Evolutionary conservation across 2,113 vertebrate species (phyloP), one percentile per base, ranked within the genome.

Genomic region (Lepidothrix coronata): DNA sequence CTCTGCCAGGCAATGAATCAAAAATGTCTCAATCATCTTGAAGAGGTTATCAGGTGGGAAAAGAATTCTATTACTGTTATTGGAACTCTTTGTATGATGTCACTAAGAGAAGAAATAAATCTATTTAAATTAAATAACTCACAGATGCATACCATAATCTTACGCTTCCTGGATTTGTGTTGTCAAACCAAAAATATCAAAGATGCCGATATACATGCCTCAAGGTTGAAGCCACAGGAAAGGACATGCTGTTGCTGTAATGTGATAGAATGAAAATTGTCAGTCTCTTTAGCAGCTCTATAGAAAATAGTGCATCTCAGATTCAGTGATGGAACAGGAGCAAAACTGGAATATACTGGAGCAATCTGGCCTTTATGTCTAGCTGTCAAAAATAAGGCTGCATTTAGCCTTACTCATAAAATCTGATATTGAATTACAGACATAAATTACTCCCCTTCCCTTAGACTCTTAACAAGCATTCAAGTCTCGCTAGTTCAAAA

Each of bases 391-490:
- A 82, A 43, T 10, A 76, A 71, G 43, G 59, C 9, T 61, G 18
- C 24, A 52, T 94, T 94, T 95, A 88, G 33, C 55, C 19, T 61
- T 59, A 51, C 57, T 57, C 71, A 31, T 48, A 96, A 95, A 96
- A 76, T 74, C 30, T 37, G 43, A 70, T 67, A 61, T 31, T 82
- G 22, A 96, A 87, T 81, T 76, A 59, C 37, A 59, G 66, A 61
- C 30, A 83, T 17, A 57, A 94, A 88, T 94, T 39, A 24, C 35
- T 85, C 24, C 43, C 15, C 74, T 87, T 74, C 66, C 25, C 28
- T 72, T 72, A 59, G 35, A 87, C 82, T 90, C 37, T 82, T 67
- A 87, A 59, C 10, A 59, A 66, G 39, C 39, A 71, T 88, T 88
- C 57, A 58, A 43, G 30, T n/a, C 51, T 85, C 10, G 9, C 35